Conservation (phyloP, 2,888 invertebrate species). For the Acleris cristana region DNA sequence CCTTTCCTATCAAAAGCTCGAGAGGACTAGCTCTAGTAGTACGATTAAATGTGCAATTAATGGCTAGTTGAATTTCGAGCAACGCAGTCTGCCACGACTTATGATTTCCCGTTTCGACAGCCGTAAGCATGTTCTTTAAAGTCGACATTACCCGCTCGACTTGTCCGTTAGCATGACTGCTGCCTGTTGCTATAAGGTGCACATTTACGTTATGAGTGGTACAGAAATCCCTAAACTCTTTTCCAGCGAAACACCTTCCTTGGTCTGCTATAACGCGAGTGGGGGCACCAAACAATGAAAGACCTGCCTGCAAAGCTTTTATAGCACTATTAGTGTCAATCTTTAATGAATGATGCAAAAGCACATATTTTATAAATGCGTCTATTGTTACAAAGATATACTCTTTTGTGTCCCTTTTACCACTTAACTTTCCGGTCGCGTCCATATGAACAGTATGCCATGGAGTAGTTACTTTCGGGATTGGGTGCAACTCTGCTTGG, state of each 20-base stretch:
- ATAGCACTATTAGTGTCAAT: no score
- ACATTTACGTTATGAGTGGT: no score
- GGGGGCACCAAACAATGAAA: no score
- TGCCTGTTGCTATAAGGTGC: no score
- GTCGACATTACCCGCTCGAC: neutral
- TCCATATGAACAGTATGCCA: conserved; percentile 15
- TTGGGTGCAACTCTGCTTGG: conserved; percentile 9
- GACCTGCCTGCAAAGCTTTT: no score
- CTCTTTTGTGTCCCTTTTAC: conserved; percentile 45
- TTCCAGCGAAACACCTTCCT: no score
- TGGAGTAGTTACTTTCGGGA: conserved; percentile 5
- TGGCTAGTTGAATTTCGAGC: neutral
- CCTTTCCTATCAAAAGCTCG: no score
- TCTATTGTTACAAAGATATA: conserved; percentile 48
- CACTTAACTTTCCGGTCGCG: conserved; percentile 33
- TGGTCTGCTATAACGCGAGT: no score
- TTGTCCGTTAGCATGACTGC: neutral
- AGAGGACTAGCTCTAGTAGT: no score
- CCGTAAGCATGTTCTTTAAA: neutral
- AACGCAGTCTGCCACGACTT: neutral
- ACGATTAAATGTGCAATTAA: no score
- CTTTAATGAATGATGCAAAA: conserved; percentile 37
- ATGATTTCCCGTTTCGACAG: neutral
- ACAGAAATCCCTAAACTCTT: no score
- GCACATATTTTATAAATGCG: conserved; percentile 46